These are phyloP conservation scores for Copidosoma aretas DNA, from an alignment of 2,888 invertebrate species.

Conservation along the genomic window DNA sequence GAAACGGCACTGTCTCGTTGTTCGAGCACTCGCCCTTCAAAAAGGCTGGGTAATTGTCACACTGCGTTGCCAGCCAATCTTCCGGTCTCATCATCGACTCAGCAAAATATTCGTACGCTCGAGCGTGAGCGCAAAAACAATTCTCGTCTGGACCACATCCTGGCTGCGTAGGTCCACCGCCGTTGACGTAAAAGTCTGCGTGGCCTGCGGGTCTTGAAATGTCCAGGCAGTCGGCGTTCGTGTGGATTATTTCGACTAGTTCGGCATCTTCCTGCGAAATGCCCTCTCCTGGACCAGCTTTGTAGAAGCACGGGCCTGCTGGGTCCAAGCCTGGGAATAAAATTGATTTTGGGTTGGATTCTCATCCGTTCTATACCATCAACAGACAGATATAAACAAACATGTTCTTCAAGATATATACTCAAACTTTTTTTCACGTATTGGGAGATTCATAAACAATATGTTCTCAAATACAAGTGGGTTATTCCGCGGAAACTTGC, in stretches of 20 bases:
- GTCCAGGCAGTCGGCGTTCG: constrained; percentile 43
- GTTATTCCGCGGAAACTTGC: no score
- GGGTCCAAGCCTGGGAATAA: constrained; percentile 44
- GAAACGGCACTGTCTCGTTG: background rate
- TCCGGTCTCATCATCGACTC: constrained; percentile 37
- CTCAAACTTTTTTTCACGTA: background rate
- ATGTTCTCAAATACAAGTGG: no score
- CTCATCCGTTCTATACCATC: background rate
- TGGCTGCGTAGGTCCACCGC: constrained; percentile 40
- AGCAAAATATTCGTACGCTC: constrained; percentile 42
- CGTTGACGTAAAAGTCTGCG: constrained; percentile 45
- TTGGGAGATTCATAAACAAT: no score
- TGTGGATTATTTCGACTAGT: constrained; percentile 46
- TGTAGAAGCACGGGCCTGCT: constrained; percentile 43
- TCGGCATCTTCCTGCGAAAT: constrained; percentile 38
- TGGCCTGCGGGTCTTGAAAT: constrained; percentile 36
- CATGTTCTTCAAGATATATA: background rate
- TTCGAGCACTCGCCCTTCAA: background rate
- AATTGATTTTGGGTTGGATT: background rate
- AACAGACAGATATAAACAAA: background rate
- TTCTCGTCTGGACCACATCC: constrained; percentile 37
- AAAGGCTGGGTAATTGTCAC: constrained; percentile 11
- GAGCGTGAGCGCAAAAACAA: constrained; percentile 42
- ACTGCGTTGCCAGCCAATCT: background rate
- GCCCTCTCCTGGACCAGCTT: constrained; percentile 16